These are phyloP conservation scores for Notocelia uddmanniana DNA, from an alignment of 2,888 invertebrate species.

Conservation along the genomic window DNA sequence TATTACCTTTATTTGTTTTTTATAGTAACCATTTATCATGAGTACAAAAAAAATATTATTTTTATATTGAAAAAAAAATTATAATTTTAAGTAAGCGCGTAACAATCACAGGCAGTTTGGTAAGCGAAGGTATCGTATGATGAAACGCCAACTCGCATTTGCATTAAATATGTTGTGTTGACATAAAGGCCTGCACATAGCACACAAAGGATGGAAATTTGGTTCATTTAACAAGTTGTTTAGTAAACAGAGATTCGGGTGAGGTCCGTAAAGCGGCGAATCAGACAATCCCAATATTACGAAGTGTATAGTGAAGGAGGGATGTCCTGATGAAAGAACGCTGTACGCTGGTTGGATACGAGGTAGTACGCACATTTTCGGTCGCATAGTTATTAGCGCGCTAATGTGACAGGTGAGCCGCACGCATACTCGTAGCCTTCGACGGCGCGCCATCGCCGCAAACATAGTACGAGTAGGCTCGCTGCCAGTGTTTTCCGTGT, in stretches of 20 bases:
- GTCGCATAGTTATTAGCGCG: not conserved
- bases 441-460: not conserved
- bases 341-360: not conserved
- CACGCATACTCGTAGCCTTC: not conserved
- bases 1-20: no score
- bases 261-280: not conserved
- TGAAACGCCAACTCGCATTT: not conserved
- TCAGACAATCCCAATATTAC: not conserved
- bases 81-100: no score
- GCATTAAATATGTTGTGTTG: not conserved
- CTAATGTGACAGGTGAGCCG: not conserved
- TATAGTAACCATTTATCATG: no score
- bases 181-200: not conserved
- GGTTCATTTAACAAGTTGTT: not conserved
- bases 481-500: not conserved
- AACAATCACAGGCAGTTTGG: no score
- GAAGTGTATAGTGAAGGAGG: not conserved
- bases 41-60: no score
- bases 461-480: not conserved
- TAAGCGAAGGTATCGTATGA: not conserved
- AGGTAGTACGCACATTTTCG: not conserved
- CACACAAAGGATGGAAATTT: not conserved
- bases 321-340: not conserved
- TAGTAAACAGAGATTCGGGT: not conserved
- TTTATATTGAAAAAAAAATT: no score